Conservation (phyloP, 2,888 invertebrate species). For the Acleris sparsana region DNA sequence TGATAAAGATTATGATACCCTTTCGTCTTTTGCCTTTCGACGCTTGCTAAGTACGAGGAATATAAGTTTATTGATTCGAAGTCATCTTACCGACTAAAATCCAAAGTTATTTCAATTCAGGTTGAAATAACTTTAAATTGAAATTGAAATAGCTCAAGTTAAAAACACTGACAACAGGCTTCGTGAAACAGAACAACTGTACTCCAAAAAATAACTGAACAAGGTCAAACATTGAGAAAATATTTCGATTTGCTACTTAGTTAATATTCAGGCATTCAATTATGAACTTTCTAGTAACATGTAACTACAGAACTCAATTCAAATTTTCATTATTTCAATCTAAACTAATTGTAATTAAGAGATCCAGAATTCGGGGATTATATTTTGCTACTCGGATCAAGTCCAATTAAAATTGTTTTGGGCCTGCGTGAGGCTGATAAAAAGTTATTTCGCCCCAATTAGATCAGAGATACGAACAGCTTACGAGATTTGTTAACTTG, state of each 20-base stretch:
- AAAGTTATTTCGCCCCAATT: constrained; percentile 31
- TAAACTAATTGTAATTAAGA: constrained; percentile 31
- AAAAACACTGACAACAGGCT: background rate
- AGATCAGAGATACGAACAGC: constrained; percentile 28
- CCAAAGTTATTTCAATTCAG: no score
- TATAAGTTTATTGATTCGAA: no score
- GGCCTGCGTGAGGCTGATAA: constrained; percentile 34
- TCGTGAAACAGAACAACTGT: background rate
- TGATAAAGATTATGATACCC: no score
- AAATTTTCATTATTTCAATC: constrained; percentile 29
- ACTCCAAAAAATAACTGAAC: background rate
- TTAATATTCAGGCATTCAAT: constrained; percentile 10
- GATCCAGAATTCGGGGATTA: constrained; percentile 33
- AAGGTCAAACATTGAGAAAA: constrained; percentile 13
- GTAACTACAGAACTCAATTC: constrained; percentile 23
- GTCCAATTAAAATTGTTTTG: constrained; percentile 35
- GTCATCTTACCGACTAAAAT: no score
- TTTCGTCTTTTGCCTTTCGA: no score
- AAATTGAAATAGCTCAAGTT: no score
- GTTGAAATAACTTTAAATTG: no score
- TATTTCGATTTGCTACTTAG: constrained; percentile 18
- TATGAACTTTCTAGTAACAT: background rate
- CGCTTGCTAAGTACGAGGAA: no score
- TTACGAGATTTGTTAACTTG: constrained; percentile 23
- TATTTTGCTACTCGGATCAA: constrained; percentile 30